These are phyloP conservation scores for Lasioglossum figueresi DNA, from an alignment of 2,888 invertebrate species.

Conservation along the genomic window DNA sequence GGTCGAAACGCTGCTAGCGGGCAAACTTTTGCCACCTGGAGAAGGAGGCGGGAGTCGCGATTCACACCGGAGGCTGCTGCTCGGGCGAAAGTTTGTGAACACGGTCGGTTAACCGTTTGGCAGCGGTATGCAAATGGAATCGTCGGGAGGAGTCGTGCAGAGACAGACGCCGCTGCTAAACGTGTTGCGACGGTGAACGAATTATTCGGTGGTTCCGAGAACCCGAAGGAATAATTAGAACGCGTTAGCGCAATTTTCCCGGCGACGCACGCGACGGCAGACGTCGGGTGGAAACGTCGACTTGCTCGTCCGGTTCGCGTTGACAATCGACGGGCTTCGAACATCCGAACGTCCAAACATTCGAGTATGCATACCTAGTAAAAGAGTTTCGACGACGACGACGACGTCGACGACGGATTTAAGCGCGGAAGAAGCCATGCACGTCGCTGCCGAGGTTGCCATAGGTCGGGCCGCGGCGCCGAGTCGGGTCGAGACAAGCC, in stretches of 20 bases:
- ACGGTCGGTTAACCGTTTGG: slow-evolving; percentile 17
- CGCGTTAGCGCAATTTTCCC: slow-evolving; percentile 52
- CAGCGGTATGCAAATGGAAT: slow-evolving; percentile 25
- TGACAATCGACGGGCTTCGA: slow-evolving; percentile 5
- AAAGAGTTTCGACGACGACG: not conserved
- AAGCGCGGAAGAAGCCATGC: slow-evolving; percentile 32
- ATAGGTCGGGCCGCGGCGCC: slow-evolving; percentile 56
- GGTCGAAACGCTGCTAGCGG: not conserved
- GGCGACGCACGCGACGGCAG: not conserved
- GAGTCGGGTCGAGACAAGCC: not conserved
- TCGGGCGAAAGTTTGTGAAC: not conserved
- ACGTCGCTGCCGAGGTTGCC: slow-evolving; percentile 46
- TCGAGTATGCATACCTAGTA: not conserved
- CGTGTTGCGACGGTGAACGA: slow-evolving; percentile 34
- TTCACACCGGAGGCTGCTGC: not conserved
- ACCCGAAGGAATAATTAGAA: slow-evolving; percentile 58
- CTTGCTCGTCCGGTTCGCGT: not conserved
- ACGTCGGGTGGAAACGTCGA: not conserved
- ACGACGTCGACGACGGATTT: slow-evolving; percentile 14
- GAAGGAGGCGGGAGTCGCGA: not conserved
- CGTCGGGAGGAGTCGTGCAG: slow-evolving; percentile 19
- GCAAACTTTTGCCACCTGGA: not conserved
- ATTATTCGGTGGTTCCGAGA: slow-evolving; percentile 53
- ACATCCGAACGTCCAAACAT: not conserved
- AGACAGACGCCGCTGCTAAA: not conserved